Base-by-base conservation (phyloP, 2,113 vertebrate species). In the Oryzias melastigma region DNA sequence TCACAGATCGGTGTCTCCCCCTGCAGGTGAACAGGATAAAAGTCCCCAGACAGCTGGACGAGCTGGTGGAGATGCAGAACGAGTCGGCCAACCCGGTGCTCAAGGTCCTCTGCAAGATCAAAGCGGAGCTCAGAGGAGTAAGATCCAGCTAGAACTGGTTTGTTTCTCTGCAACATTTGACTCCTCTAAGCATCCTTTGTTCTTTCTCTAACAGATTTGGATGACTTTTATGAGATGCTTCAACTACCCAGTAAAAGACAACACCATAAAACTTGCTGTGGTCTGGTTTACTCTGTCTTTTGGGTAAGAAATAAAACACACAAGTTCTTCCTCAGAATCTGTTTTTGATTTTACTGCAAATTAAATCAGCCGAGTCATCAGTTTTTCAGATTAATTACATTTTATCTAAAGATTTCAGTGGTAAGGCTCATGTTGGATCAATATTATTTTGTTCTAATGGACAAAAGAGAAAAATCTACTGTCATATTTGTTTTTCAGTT, bases 271-370 rank as follows among this genome's bases (percentile, higher is more conserved):
- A 69, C 92, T 99, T 68, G 95, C 95, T 13, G 88, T 84, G 52
- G 96, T 99, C 15, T 99, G 97, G 97, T 95, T 97, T 77, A 98
- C 95, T 4, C 74, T 99, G 65, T 99, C 97, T 41, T 99, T 99
- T 75, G 97, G 97, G 97, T 99, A 90, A 94, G 93, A 53, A 12
- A 24, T 24, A 18, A 56, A 2, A 19, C 22, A 18, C 10, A 24
- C 53, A 8, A 48, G 22, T 24, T 49, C 59, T 67, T 12, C 51
- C 18, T 55, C 19, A 19, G 0, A 66, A n/a, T 54, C 3, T 52
- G 24, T 25, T 4, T 40, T 0, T 51, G n/a, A 59, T 46, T 1
- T 35, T 40, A 48, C 48, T 35, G 16, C 18, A 8, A 2, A 5
- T 35, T 35, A 12, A 35, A 12, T 62, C 40, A 13, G 41, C 68